Evolutionary conservation across 2,113 vertebrate genomes (phyloP), one percentile per base, ranked within the genome.

Genomic region (Tupaia tana): DNA sequence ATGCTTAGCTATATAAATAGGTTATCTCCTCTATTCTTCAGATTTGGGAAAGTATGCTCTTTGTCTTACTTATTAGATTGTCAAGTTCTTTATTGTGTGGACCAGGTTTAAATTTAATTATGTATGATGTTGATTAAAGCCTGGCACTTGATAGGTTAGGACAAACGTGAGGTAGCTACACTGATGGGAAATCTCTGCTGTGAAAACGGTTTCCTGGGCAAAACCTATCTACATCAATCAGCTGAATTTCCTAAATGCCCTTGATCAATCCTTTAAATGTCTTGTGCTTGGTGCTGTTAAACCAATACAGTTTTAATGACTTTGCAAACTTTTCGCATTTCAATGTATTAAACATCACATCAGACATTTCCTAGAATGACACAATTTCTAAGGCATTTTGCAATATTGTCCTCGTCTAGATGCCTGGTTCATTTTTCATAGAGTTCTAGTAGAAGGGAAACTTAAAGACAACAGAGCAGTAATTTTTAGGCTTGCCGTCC

Each of bases 71-170:
- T 96, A 96, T 97, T 95, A 95, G 75, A 81, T 89, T 97, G 89
- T 96, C 89, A 96, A 89, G 52, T 95, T 95, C 91, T 93, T 96
- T 94, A 93, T 69, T 95, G 79, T 71, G 29, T 95, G 63, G n/a
- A 80, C 74, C 56, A 95, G 61, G 89, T 94, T 95, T 97, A 93
- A 97, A 89, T 97, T 96, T 96, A 97, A 96, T 96, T 95, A 93
- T 96, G 86, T 86, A 95, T 96, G 82, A 92, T 95, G 86, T 87
- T 96, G 97, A 94, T 95, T 95, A 97, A 95, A 96, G 75, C 58
- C 71, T 95, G 89, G 34, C n/a, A 77, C 66, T 96, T 96, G 83
- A 95, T 95, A 96, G 95, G 97, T 93, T 91, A 91, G 84, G 67
- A 94, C 64, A 84, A 83, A 80, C 4, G 1, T 58, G 89, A 95